Percentiles rank a stretch among this genome's conserved stretches.
These are phyloP conservation scores for Drosophila arizonae DNA, from an alignment of 1,140 invertebrate species.

Conservation along the genomic window DNA sequence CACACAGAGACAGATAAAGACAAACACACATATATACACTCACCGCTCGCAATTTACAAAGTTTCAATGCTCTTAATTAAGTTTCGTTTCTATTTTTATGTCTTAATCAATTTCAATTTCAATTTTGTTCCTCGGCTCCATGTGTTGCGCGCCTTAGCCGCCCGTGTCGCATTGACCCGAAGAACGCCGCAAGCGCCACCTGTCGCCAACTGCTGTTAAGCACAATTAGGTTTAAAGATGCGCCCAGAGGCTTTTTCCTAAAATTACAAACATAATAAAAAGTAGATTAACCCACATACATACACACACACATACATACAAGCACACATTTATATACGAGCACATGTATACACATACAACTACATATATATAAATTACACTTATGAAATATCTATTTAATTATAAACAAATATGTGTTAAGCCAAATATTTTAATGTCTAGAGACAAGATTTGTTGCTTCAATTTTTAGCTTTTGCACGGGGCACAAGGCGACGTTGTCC, in stretches of 20 bases:
- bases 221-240: slow-evolving; percentile 79
- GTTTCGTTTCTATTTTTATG: slow-evolving; percentile 8
- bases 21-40: neutral
- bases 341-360: slow-evolving; percentile 26
- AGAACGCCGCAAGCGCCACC: slow-evolving; percentile 47
- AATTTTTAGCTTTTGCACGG: slow-evolving; percentile 14
- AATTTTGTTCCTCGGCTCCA: slow-evolving; percentile 62
- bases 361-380: slow-evolving; percentile 70
- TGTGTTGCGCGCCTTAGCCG: slow-evolving; percentile 28
- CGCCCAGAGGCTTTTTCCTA: slow-evolving; percentile 79
- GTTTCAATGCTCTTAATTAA: slow-evolving; percentile 33
- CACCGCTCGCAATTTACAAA: slow-evolving; percentile 49
- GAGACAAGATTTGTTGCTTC: slow-evolving; percentile 45
- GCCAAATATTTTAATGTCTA: slow-evolving; percentile 74
- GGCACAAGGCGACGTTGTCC: slow-evolving; percentile 13
- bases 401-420: slow-evolving; percentile 77
- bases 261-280: slow-evolving; percentile 46
- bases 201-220: slow-evolving; percentile 63
- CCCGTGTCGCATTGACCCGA: slow-evolving; percentile 64
- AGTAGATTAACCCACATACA: slow-evolving; percentile 29
- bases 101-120: slow-evolving; percentile 28
- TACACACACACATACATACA: slow-evolving; percentile 32
- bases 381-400: slow-evolving; percentile 70
- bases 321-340: neutral
- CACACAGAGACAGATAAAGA: neutral